Base-by-base conservation (phyloP, 2,888 invertebrate genomes). In the Spisula subtruncata region DNA sequence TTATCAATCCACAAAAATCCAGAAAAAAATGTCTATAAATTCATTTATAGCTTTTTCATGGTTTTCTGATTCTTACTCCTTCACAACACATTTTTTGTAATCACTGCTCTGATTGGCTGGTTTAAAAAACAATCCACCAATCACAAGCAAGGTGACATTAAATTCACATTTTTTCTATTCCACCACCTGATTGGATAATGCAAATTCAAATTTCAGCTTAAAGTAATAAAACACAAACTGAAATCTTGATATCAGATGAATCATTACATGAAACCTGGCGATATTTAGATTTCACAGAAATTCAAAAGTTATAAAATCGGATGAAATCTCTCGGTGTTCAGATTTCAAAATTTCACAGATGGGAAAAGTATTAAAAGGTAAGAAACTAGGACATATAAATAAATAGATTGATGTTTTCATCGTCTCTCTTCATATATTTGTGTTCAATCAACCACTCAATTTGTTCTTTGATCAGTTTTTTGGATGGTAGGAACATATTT, bases 401-500 rank as follows among this genome's bases (percentile, higher is more conserved):
- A 97, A 99, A 99, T 95, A 98, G 98, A 97, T 99, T 99, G 96
- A 99, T 99, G 97, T 99, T 99, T 95, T 99, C 98, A 95, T 99
- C 99, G 96, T 99, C 99, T 94, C 99, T 98, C 91, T 98, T 97
- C 98, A 99, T 99, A 97, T 99, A 99, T 97, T 99, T 99, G 97
- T 99, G 99, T 97, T 99, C 99, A 93, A 99, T 99, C 80, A 99
- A 98, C 99, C 99, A 99, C 97, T 99, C 99, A 85, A 99, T 98
- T 97, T 99, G 99, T 97, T 99, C 99, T 97, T 99, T 99, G 95
- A 99, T 99, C 98, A 99, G 98, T 97, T 99, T 99, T 97, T 99
- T 99, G 92, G 99, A 99, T 46, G 99, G 99, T 96, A 99, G 97
- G 97, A 99, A 99, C 99, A 99, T 99, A 96, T 99, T 99, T 97